Conservation (phyloP, 2,797 vertebrate genomes). For the Gastrophryne carolinensis region DNA sequence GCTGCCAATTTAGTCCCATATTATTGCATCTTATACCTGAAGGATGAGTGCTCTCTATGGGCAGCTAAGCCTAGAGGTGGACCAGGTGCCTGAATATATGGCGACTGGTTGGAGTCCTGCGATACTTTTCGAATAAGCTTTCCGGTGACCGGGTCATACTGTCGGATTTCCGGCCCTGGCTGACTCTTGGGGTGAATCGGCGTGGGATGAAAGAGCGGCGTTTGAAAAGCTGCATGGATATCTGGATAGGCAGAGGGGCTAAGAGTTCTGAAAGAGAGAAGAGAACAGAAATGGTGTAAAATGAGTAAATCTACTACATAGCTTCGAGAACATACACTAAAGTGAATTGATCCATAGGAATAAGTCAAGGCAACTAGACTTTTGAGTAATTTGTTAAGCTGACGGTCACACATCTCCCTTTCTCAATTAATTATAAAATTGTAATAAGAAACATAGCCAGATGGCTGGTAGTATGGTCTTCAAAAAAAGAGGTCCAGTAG, state of each 20-base stretch:
- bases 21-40: slow-evolving; percentile 77
- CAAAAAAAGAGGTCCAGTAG: no score
- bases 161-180: slow-evolving; percentile 78
- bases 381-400: no score
- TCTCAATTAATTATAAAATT: no score
- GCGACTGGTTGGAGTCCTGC: slow-evolving; percentile 64
- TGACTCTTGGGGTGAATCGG: slow-evolving; percentile 76
- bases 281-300: neutral
- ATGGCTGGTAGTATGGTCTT: no score
- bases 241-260: slow-evolving; percentile 83
- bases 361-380: no score
- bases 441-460: no score
- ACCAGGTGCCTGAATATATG: slow-evolving; percentile 73
- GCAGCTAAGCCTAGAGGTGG: slow-evolving; percentile 67
- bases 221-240: slow-evolving; percentile 66
- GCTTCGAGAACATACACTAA: no score
- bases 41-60: slow-evolving; percentile 77
- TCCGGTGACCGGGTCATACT: slow-evolving; percentile 90
- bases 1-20: neutral
- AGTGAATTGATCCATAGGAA: no score
- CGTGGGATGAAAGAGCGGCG: slow-evolving; percentile 77
- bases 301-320: no score
- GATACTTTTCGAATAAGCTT: slow-evolving; percentile 86
- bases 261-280: slow-evolving; percentile 72
- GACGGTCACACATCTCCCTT: no score